Evolutionary conservation across 2,113 vertebrate species (phyloP), one percentile per base, ranked within the genome.

Genomic region (Tilapia sparmanii): DNA sequence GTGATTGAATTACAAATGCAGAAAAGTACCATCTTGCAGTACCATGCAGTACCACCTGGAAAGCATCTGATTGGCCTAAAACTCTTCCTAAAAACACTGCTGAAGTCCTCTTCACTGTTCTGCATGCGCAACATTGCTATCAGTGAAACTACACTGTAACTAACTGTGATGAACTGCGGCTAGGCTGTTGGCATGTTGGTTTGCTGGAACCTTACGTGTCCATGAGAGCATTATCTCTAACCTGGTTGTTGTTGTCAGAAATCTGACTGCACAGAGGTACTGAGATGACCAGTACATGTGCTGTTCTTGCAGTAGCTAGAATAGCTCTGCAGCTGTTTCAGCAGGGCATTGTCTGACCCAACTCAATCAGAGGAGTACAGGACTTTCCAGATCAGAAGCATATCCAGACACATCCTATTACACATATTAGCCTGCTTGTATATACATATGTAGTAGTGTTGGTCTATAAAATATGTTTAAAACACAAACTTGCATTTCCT

Each of bases 361-460:
- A 45, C 38, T 26, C 38, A 42, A 42, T 8, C 38, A 71, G 66
- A 71, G 38, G 22, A 26, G 13, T 42, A 2, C 38, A 45, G 38
- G 66, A 4, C 0, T 71, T 45, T 71, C 66, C 24, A 16, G 38
- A 42, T 26, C n/a, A 42, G 38, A 71, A 71, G 1, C 38, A 45
- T 16, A 71, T 71, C 22, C 22, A 71, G 66, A 71, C 13, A 68
- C 33, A 42, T 71, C n/a, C 66, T 40, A 24, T 71, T 42, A 22
- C 66, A 42, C n/a, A 71, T 24, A 71, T 71, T 42, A 71, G 35
- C 10, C 63, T 68, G 33, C 4, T 68, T 68, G 19, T 68, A 40
- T 40, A 40, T 15, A 40, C 0, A 68, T 66, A 68, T 24, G 8
- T 71, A 0, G 0, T 71, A 1, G 35, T 42, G 66, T 24, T 71